Evolutionary conservation across 1,140 invertebrate genomes (phyloP), one percentile per base, ranked within the genome.

Genomic region (Diorhabda elongata): DNA sequence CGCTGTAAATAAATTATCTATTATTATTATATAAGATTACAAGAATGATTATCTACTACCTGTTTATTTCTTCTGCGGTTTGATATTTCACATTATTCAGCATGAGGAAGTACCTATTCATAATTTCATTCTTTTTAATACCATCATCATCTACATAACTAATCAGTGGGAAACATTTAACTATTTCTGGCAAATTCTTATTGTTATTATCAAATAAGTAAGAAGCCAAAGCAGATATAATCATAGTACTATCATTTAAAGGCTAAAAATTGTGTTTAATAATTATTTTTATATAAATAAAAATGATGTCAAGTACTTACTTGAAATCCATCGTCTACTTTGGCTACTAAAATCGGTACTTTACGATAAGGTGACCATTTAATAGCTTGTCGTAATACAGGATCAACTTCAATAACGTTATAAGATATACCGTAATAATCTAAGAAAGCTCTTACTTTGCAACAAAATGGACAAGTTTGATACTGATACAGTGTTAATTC

Each of bases 381-480:
- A 45, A 98, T 91, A 79, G 98, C 92, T 74, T 91, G 90, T 47
- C 94, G 85, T 0, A 96, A 84, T 2, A 99, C 94, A 44, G 96
- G 94, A 85, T 98, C 94, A 0, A 99, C 98, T 86, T 99, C 98
- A 9, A 99, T 91, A 9, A 99, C 86, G 78, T 98, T 91, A 82
- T 99, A 99, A 0, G 93, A 94, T 64, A 99, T 87, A 3, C 97
- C 97, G 82, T 93, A 90, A 77, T 92, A 96, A 83, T 99, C 96
- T 3, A 99, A 83, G 81, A 95, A 94, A 11, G 95, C 91, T 70
- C 98, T 86, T 0, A 98, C 94, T 86, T 99, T 99, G 78, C 96
- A 99, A 82, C 98, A 99, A 82, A 99, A 99, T 44, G 98, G 98
- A 82, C 97, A 99, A 3, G 95, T 97, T 77, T 97, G 92, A 81